These are phyloP conservation scores for Coregonus ussuriensis DNA, from an alignment of 2,797 vertebrate species.

Conservation along the genomic window DNA sequence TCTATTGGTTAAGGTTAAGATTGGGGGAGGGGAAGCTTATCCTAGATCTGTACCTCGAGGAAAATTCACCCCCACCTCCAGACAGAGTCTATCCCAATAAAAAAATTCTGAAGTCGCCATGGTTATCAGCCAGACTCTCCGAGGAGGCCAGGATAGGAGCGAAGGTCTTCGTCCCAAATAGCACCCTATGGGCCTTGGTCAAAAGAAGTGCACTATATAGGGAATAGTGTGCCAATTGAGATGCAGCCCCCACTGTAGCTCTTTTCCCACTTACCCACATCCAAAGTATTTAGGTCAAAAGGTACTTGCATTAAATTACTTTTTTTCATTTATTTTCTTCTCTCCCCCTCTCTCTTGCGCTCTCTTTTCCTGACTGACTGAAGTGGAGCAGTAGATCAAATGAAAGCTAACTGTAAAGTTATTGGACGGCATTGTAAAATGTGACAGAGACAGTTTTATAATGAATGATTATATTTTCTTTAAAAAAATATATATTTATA, in stretches of 20 bases:
- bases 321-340: background rate
- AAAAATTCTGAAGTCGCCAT: constrained; percentile 55
- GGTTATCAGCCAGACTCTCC: constrained; percentile 30
- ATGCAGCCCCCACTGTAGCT: background rate
- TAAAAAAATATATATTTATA: no score
- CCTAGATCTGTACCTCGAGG: no score
- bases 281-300: constrained; percentile 45
- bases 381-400: background rate
- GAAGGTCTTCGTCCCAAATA: no score
- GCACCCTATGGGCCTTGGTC: background rate
- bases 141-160: no score
- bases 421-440: background rate
- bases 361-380: background rate
- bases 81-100: no score
- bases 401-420: no score
- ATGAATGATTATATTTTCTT: no score
- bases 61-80: no score
- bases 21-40: no score
- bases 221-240: constrained; percentile 29
- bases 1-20: no score
- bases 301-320: constrained; percentile 15
- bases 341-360: no score
- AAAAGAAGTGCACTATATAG: constrained; percentile 8
- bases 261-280: constrained; percentile 38
- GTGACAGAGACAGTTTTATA: background rate